Conservation (phyloP, 2,888 invertebrate species). For the Parascotia fuliginaria region DNA sequence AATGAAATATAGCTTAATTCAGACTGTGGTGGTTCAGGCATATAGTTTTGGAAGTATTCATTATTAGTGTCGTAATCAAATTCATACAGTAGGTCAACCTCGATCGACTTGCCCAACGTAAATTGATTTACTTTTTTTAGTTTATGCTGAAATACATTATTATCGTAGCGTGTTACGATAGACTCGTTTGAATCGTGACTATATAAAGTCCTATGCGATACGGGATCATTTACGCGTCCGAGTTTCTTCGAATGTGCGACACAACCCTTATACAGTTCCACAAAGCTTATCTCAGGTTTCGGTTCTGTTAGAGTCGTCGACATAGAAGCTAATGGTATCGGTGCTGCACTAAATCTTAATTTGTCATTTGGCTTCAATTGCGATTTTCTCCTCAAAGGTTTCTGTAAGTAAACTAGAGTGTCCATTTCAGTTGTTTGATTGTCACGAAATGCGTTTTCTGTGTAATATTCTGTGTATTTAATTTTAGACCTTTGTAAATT, state of each 20-base stretch:
- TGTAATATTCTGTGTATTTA: no score
- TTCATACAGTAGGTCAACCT: slow-evolving; percentile 29
- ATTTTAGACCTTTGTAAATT: no score
- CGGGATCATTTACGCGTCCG: no score
- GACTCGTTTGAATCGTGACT: slow-evolving; percentile 1
- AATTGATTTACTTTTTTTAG: background rate
- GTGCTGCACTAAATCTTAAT: background rate
- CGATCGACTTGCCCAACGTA: background rate
- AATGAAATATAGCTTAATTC: no score
- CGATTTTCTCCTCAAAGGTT: slow-evolving; percentile 19
- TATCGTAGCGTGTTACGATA: slow-evolving; percentile 3
- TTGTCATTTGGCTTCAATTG: background rate
- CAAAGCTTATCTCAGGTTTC: slow-evolving; percentile 41
- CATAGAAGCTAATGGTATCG: background rate
- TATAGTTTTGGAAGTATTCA: no score
- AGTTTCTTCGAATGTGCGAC: background rate
- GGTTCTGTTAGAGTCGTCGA: background rate
- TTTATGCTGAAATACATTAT: background rate
- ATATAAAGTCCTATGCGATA: no score
- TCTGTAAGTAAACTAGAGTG: slow-evolving; percentile 37
- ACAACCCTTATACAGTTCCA: slow-evolving; percentile 42
- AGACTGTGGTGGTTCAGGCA: no score
- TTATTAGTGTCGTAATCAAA: slow-evolving; percentile 17
- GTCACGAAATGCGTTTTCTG: no score
- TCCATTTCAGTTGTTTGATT: slow-evolving; percentile 45